These are phyloP conservation scores for Ataeniobius toweri DNA, from an alignment of 2,797 vertebrate genomes.

Conservation along the genomic window DNA sequence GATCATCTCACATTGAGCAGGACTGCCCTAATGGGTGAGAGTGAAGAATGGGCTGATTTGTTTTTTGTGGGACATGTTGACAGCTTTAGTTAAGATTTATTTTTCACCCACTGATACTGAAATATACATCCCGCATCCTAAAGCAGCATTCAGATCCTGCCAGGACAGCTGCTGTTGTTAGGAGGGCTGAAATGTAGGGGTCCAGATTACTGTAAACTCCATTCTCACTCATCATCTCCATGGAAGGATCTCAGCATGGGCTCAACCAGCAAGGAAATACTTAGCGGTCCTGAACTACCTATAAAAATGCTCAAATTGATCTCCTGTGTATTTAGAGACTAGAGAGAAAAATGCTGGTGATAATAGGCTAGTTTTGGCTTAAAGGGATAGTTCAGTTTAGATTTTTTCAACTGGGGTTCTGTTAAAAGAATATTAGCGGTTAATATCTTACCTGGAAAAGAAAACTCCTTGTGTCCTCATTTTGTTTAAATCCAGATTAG, in stretches of 20 bases:
- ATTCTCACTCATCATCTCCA: slow-evolving; percentile 68
- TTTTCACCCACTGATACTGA: slow-evolving; percentile 41
- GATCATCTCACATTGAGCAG: slow-evolving; percentile 30
- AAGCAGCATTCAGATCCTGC: slow-evolving; percentile 31
- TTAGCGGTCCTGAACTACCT: slow-evolving; percentile 66
- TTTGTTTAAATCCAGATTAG: not conserved
- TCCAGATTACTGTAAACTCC: slow-evolving; percentile 52
- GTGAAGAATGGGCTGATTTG: slow-evolving; percentile 41
- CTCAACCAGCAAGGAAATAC: slow-evolving; percentile 70
- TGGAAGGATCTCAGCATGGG: slow-evolving; percentile 72
- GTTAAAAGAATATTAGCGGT: not conserved
- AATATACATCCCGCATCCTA: slow-evolving; percentile 42
- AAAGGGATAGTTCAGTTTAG: not conserved
- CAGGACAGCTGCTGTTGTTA: slow-evolving; percentile 27
- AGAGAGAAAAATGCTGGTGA: slow-evolving; percentile 62
- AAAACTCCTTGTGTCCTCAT: not conserved
- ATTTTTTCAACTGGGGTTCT: not conserved
- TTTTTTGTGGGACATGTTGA: slow-evolving; percentile 54
- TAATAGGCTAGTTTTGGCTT: slow-evolving; percentile 52
- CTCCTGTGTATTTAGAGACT: slow-evolving; percentile 69
- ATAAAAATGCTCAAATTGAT: slow-evolving; percentile 72
- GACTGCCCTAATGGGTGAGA: slow-evolving; percentile 35
- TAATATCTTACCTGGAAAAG: not conserved
- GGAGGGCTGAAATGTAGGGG: slow-evolving; percentile 47
- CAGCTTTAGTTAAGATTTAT: slow-evolving; percentile 43